A percentile compares a stretch with the other conserved stretches of the same genome.
Conservation (phyloP, 2,113 vertebrate genomes). For the Catharus fuscescens region DNA sequence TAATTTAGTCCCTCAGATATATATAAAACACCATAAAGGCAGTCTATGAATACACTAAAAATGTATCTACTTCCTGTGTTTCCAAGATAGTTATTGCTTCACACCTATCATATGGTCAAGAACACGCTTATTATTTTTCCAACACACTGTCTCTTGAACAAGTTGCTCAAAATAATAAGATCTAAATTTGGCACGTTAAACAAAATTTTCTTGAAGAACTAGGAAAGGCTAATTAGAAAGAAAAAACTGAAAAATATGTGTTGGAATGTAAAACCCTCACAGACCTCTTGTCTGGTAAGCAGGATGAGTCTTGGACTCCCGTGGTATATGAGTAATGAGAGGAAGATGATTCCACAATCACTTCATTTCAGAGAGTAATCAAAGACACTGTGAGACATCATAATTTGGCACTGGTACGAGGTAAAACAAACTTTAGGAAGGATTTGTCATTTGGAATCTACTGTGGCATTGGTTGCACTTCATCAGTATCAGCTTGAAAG, state of each 20-base stretch:
- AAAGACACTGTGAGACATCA: not conserved
- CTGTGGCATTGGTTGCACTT: not conserved
- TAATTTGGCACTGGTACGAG: not conserved
- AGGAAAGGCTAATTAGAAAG: not conserved
- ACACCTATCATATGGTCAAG: not conserved
- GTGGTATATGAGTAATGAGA: not conserved
- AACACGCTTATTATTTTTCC: not conserved
- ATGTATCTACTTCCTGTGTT: not conserved
- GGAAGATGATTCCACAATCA: not conserved
- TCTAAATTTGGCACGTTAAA: not conserved
- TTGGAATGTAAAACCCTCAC: not conserved
- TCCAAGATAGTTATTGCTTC: not conserved
- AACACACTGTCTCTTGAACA: not conserved
- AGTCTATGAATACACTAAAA: not conserved
- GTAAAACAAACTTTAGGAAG: not conserved
- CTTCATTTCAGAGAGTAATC: not conserved
- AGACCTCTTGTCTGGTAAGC: not conserved
- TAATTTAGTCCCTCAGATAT: not conserved
- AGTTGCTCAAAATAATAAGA: conserved; percentile 1
- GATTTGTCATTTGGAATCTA: not conserved
- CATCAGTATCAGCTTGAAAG: not conserved
- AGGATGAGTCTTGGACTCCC: not conserved
- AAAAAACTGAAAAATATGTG: not conserved
- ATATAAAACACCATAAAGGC: not conserved
- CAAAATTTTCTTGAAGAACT: not conserved